Conservation (phyloP, 1,140 invertebrate genomes). For the Drosophila sulfurigaster region DNA sequence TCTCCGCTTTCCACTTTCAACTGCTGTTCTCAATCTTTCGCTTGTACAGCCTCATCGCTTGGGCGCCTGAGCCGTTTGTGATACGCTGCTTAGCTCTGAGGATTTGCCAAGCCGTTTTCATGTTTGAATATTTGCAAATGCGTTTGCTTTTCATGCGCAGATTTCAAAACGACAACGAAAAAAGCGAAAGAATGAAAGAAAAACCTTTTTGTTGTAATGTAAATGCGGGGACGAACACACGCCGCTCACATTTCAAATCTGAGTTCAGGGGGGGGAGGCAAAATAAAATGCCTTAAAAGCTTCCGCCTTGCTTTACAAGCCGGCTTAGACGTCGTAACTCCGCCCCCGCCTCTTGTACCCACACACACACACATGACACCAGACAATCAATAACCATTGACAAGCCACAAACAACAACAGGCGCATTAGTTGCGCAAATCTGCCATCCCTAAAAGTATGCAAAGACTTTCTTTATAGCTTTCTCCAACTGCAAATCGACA, state of each 20-base stretch:
- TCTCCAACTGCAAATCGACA: constrained; percentile 67
- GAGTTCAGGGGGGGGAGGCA: background rate
- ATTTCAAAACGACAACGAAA: constrained; percentile 35
- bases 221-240: constrained; percentile 24
- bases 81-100: constrained; percentile 76
- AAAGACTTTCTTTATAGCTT: constrained; percentile 50
- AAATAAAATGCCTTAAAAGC: constrained; percentile 69
- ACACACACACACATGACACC: constrained; percentile 71
- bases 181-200: background rate
- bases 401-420: constrained; percentile 68
- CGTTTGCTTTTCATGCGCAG: constrained; percentile 59
- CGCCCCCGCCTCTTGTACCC: constrained; percentile 26
- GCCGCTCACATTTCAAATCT: constrained; percentile 61
- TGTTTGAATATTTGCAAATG: constrained; percentile 75
- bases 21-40: background rate
- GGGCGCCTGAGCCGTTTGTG: constrained; percentile 63
- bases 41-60: constrained; percentile 3
- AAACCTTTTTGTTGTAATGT: constrained; percentile 62
- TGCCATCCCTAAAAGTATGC: constrained; percentile 62
- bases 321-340: constrained; percentile 31
- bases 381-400: constrained; percentile 80
- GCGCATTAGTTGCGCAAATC: constrained; percentile 70
- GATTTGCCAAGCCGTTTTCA: constrained; percentile 75
- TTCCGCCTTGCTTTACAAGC: constrained; percentile 60
- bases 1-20: background rate